These are phyloP conservation scores for Mastomys coucha DNA, from an alignment of 2,113 vertebrate genomes.

Conservation along the genomic window DNA sequence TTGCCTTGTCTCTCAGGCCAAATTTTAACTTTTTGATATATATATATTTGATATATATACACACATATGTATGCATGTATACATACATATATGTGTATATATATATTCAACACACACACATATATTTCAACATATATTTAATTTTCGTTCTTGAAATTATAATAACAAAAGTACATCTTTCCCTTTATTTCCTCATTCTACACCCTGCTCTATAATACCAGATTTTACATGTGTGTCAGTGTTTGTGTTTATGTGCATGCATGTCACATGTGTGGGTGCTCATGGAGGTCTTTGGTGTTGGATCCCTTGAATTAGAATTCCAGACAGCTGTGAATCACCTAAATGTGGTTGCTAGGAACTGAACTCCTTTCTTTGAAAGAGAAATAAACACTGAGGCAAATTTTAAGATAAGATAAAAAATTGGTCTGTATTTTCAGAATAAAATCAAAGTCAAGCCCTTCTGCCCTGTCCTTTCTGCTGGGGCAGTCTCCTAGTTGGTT, in stretches of 20 bases:
- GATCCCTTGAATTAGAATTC: neutral
- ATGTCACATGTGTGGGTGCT: neutral
- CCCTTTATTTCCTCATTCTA: neutral
- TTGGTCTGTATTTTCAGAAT: neutral
- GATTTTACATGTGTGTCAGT: neutral
- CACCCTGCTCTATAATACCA: neutral
- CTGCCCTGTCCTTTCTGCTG: too few relatives aligned
- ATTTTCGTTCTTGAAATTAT: neutral
- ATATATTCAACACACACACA: neutral
- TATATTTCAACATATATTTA: neutral
- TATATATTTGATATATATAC: neutral
- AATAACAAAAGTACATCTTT: neutral
- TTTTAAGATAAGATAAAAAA: slow-evolving; percentile 8
- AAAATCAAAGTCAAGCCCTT: neutral
- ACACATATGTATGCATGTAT: neutral
- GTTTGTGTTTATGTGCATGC: neutral
- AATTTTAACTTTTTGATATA: neutral
- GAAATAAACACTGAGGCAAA: neutral
- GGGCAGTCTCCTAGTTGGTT: too few relatives aligned
- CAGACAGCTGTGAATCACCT: neutral
- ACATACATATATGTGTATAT: neutral
- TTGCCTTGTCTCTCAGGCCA: neutral
- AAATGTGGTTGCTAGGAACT: neutral
- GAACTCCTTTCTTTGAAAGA: neutral
- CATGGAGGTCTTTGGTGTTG: neutral